Evolutionary conservation across 1,140 invertebrate species (phyloP), one percentile per base, ranked within the genome.

Genomic region (Halesus radiatus): DNA sequence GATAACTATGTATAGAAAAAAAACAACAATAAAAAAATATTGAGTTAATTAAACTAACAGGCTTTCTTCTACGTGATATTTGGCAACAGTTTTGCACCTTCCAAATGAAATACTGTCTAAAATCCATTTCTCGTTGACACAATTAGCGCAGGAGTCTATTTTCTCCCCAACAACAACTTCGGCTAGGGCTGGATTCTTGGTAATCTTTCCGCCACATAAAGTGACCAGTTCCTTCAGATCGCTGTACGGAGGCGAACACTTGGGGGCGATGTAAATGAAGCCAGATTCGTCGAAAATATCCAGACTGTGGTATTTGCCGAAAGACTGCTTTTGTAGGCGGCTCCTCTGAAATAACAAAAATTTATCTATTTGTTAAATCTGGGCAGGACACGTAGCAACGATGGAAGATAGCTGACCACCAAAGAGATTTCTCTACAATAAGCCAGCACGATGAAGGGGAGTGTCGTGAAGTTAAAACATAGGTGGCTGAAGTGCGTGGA

Each of bases 51-150:
- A 58, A 18, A 58, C 22, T 8, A 20, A 3, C 20, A 8, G 8
- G 32, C 32, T 8, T 37, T 8, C 32, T 8, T 37, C 32, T 37
- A 37, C 4, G 45, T 66, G 64, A 76, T 50, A 66, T 26, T 66
- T 81, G 18, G 70, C 37, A 54, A 66, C 15, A 7, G 76, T 32
- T 74, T 64, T 74, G 74, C 52, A 80, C 54, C 80, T 76, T 66
- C 83, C 83, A 66, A 62, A 73, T 10, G 78, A 78, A 23, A 84
- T 82, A 29, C 83, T 84, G 58, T 90, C 89, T 13, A 90, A 83
- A 3, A 90, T 76, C 89, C 89, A 90, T 53, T 84, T 85, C 81
- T 87, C 88, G 13, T 72, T 85, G 1, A 89, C 86, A 76, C 85
- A 86, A 29, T 80, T 76, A 26, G 84, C 80, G 45, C 81, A 81